Conservation (phyloP, 2,888 invertebrate species). For the Drosophila glabriapex region DNA sequence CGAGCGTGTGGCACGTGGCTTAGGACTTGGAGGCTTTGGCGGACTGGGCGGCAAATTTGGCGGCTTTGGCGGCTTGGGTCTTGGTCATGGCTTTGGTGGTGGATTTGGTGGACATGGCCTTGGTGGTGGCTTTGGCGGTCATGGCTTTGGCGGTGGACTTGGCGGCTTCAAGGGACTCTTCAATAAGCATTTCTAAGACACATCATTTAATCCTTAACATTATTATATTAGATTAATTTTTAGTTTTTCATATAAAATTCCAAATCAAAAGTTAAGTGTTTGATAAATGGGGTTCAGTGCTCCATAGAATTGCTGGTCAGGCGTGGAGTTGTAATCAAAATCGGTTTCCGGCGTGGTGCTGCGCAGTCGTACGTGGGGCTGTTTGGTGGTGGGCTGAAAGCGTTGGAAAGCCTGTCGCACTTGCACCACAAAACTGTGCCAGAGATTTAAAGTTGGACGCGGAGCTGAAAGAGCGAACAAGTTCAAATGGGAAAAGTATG, state of each 20-base stretch:
- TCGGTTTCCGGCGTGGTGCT: conserved; percentile 33
- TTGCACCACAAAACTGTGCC: conserved; percentile 57
- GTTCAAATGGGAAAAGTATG: background rate
- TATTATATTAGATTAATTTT: conserved; percentile 10
- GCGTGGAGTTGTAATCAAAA: background rate
- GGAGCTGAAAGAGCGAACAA: conserved; percentile 10
- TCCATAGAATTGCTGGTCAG: conserved; percentile 60
- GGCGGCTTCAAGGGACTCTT: conserved; percentile 79
- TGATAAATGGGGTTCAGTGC: conserved; percentile 72
- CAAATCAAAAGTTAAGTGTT: conserved; percentile 41
- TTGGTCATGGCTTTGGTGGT: conserved; percentile 65
- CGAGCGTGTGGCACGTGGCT: conserved; percentile 66
- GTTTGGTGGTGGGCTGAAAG: conserved; percentile 25
- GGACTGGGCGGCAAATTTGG: conserved; percentile 62
- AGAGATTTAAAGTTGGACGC: conserved; percentile 27
- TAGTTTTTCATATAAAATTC: conserved; percentile 45
- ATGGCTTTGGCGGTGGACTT: conserved; percentile 50
- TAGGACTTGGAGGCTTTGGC: conserved; percentile 71
- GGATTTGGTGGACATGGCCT: conserved; percentile 56
- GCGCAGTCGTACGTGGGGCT: conserved; percentile 20
- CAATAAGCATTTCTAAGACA: conserved; percentile 59
- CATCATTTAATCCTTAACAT: conserved; percentile 12
- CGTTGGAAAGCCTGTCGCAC: conserved; percentile 33
- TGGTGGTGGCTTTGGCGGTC: conserved; percentile 65
- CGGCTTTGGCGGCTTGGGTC: conserved; percentile 48